Base-by-base conservation (phyloP, 1,140 invertebrate species). In the Conus ventricosus region DNA sequence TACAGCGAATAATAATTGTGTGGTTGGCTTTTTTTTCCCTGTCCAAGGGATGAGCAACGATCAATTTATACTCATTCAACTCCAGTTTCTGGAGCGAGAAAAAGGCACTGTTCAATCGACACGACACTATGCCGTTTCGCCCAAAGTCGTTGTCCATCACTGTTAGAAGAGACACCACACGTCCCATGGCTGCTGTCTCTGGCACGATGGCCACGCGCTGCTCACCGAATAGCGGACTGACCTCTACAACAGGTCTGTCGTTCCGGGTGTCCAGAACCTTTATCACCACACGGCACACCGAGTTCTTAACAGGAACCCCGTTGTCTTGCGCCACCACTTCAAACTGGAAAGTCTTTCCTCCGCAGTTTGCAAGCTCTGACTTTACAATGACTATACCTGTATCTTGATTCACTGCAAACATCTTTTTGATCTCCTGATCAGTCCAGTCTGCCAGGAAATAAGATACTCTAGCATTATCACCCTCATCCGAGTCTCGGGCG, bases 361-460 rank as follows among this genome's bases (percentile, higher is more conserved):
- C 88, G 78, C 93, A 91, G 75, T 92, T 90, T 39, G 92, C 91
- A 25, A 94, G 88, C 20, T 78, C 86, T 20, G 83, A 53, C 83
- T 89, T 91, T 6, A 93, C 85, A 55, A 88, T 91, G 1, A 94
- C 84, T 20, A 88, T 88, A 11, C 93, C 93, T 75, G 91, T 89
- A 4, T 75, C 53, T 51, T 85, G 82, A 76, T 90, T 88, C 23
- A 94, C 91, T 20, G 84, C 84, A 87, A 94, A 94, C 51, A 93
- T 57, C 96, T n/a, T 98, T 96, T 27, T 95, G 96, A 75, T 99
- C 95, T 81, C 97, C 96, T 0, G 98, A 98, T 0, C 96, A 97
- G 17, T 96, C 96, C 91, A 88, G 54, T 80, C 53, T 15, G 90
- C 8, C 15, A 80, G 8, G 78, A 51, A 80, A 54, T 93, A 90